phyloP scores from a whole-genome alignment of 2,113 vertebrate genomes.

The Oenanthe melanoleuca region DNA sequence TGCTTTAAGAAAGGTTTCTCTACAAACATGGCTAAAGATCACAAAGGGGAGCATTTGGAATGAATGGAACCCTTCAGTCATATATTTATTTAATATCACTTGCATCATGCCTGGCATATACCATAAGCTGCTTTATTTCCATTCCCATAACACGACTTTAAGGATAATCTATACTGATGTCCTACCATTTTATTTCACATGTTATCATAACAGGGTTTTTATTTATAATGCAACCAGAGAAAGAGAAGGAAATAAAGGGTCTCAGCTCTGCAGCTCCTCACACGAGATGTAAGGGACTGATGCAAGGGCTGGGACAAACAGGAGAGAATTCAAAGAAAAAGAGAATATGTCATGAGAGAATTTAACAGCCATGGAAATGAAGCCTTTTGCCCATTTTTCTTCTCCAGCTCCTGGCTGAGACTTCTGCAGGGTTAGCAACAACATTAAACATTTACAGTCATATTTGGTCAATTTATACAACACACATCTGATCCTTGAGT shows the following conservation, averaged over 20 bases:
- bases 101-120: constrained; percentile 12
- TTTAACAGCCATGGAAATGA: neutral
- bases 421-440: neutral
- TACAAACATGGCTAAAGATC: constrained; percentile 58
- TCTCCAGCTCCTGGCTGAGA: neutral
- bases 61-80: constrained; percentile 39
- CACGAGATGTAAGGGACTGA: neutral
- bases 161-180: constrained; percentile 22
- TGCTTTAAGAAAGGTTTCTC: constrained; percentile 40
- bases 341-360: neutral
- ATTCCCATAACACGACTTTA: constrained; percentile 40
- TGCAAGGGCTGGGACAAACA: neutral
- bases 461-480: neutral
- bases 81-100: constrained; percentile 20
- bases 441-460: neutral
- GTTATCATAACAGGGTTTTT: neutral
- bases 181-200: neutral
- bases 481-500: accelerated
- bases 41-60: constrained; percentile 51
- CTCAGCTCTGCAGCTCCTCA: neutral
- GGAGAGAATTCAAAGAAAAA: neutral
- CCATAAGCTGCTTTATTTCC: constrained; percentile 20
- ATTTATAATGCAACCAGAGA: neutral
- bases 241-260: neutral
- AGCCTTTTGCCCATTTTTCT: neutral